Conservation (phyloP, 2,113 vertebrate genomes). For the Hoplias malabaricus region DNA sequence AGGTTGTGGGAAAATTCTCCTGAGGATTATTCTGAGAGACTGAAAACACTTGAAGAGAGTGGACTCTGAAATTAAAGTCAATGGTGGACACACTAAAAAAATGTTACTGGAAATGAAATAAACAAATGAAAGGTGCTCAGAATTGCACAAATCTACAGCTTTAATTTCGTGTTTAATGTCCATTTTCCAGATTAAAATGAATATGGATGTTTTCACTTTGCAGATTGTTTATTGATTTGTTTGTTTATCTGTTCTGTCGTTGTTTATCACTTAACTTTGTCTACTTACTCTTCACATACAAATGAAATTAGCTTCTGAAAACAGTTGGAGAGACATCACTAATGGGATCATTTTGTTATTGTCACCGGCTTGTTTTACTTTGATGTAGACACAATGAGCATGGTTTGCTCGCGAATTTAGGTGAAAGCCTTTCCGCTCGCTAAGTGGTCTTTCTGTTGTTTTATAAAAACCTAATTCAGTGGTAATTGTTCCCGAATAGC, state of each 20-base stretch:
- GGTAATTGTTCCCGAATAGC: constrained; percentile 14
- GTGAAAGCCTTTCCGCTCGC: background rate
- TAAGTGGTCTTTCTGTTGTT: constrained; percentile 3
- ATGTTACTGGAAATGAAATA: too few species aligned
- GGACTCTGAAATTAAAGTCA: too few species aligned
- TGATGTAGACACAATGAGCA: background rate
- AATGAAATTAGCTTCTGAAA: background rate
- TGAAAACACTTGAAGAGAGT: too few species aligned
- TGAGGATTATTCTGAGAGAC: too few species aligned
- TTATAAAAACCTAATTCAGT: background rate
- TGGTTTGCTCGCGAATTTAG: background rate
- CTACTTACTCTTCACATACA: background rate
- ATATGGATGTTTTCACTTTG: background rate
- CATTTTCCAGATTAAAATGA: too few species aligned
- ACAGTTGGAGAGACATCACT: background rate
- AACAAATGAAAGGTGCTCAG: too few species aligned
- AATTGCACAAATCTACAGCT: too few species aligned
- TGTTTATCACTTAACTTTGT: background rate
- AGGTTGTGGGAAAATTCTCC: too few species aligned
- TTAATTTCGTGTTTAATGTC: too few species aligned
- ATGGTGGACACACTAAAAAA: too few species aligned
- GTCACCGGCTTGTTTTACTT: background rate
- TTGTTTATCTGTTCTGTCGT: background rate
- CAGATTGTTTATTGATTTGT: background rate
- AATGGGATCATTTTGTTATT: background rate